Percentiles rank a stretch among this genome's conserved stretches.
These are phyloP conservation scores for Ceyx margarethae DNA, from an alignment of 2,113 vertebrate genomes.

Conservation along the genomic window DNA sequence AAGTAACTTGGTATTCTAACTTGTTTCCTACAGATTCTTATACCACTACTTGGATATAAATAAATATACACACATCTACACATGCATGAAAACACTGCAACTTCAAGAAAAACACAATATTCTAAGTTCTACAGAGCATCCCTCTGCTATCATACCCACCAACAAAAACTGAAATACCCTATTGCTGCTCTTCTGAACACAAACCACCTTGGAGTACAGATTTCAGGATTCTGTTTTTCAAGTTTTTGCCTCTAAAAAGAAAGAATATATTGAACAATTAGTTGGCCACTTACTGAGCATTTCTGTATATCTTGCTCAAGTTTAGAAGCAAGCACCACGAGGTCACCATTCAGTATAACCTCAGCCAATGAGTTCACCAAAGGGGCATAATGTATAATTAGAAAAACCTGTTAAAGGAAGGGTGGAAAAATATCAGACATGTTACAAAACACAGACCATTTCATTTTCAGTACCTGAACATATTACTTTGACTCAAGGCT, in stretches of 20 bases:
- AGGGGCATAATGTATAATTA: conserved; percentile 94
- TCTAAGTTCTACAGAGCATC: not conserved
- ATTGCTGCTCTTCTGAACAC: not conserved
- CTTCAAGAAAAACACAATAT: not conserved
- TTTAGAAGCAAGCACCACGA: conserved; percentile 85
- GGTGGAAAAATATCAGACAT: not conserved
- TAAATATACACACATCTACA: too few relatives aligned
- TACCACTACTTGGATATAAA: not conserved
- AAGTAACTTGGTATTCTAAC: not conserved
- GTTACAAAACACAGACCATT: not conserved
- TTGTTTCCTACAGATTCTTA: not conserved
- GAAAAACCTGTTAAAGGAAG: conserved; percentile 85
- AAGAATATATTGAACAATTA: not conserved
- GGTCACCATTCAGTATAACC: conserved; percentile 94
- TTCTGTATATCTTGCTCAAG: conserved; percentile 82
- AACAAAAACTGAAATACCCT: not conserved
- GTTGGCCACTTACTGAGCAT: conserved; percentile 79
- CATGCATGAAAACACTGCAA: not conserved
- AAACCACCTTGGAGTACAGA: not conserved
- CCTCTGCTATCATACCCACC: not conserved
- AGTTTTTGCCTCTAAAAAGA: conserved; percentile 13
- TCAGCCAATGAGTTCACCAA: conserved; percentile 93
- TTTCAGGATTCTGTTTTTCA: not conserved
- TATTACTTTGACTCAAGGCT: not conserved
- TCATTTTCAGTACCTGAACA: not conserved